These are phyloP conservation scores for Agonopterix arenella DNA, from an alignment of 2,888 invertebrate genomes.

Conservation along the genomic window DNA sequence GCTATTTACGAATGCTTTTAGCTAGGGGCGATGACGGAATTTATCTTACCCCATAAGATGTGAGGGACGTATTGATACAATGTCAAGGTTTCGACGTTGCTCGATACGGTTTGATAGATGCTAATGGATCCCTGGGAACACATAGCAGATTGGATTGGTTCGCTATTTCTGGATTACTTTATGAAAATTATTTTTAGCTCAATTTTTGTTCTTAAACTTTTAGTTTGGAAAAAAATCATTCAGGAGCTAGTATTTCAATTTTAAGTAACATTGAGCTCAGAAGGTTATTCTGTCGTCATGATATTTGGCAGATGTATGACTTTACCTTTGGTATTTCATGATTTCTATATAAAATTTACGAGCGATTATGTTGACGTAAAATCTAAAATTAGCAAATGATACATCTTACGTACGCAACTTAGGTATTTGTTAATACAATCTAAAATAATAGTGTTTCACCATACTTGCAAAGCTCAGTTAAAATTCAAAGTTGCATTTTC, in stretches of 20 bases:
- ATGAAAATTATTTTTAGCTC: conserved; percentile 20
- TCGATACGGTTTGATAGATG: conserved; percentile 49
- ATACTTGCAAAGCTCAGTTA: no score
- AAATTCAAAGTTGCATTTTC: no score
- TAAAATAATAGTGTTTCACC: no score
- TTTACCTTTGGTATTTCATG: no score
- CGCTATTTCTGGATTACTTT: conserved; percentile 17
- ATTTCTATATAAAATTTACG: no score
- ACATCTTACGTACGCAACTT: no score
- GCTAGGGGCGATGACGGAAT: conserved; percentile 39
- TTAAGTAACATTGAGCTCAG: not conserved
- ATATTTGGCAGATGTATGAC: no score
- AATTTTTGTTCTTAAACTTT: not conserved
- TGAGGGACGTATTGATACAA: conserved; percentile 39
- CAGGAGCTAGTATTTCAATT: not conserved
- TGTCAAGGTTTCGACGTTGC: conserved; percentile 45
- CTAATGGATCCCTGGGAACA: conserved; percentile 57
- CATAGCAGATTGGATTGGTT: conserved; percentile 18
- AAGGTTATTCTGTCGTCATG: no score
- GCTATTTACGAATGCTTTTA: conserved; percentile 53
- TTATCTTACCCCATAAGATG: conserved; percentile 47
- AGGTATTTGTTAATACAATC: no score
- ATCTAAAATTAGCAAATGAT: no score
- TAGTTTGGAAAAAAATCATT: not conserved
- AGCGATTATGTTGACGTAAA: no score